Evolutionary conservation across 2,797 vertebrate species (phyloP).

Genomic region (Sebastes nivosus): DNA sequence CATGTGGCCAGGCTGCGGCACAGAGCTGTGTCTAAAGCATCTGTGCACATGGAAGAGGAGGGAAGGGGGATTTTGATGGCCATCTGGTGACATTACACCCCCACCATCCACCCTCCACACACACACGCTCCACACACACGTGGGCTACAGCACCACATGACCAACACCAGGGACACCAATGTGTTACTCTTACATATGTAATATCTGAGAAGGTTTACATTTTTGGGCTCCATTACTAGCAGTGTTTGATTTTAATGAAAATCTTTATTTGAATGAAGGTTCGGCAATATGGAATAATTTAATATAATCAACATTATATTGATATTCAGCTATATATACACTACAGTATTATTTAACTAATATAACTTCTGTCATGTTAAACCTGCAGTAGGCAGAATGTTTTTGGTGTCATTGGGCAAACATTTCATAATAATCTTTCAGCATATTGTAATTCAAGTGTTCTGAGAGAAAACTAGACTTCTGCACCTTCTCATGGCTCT

Average conservation of each 20-base stretch:
- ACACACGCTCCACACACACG: not conserved
- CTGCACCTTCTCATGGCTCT: no score
- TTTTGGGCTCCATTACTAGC: not conserved
- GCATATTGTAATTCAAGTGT: no score
- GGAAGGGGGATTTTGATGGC: slow-evolving; percentile 21
- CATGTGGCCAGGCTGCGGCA: not conserved
- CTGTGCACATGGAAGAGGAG: slow-evolving; percentile 21
- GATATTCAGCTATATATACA: not conserved
- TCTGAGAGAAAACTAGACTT: no score
- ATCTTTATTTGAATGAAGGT: not conserved
- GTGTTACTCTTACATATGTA: not conserved
- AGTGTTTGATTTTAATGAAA: not conserved
- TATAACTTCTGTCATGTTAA: not conserved
- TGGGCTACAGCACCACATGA: not conserved
- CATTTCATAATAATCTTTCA: no score
- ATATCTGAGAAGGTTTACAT: not conserved
- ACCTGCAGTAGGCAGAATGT: no score
- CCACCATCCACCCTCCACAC: not conserved
- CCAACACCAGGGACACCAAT: not conserved
- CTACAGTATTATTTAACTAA: not conserved
- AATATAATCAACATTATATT: not conserved
- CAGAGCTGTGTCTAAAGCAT: slow-evolving; percentile 37
- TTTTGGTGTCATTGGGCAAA: no score
- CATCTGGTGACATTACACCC: slow-evolving; percentile 53
- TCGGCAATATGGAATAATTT: not conserved